These are phyloP conservation scores for Leuciscus idus DNA, from an alignment of 2,113 vertebrate genomes.

Conservation along the genomic window DNA sequence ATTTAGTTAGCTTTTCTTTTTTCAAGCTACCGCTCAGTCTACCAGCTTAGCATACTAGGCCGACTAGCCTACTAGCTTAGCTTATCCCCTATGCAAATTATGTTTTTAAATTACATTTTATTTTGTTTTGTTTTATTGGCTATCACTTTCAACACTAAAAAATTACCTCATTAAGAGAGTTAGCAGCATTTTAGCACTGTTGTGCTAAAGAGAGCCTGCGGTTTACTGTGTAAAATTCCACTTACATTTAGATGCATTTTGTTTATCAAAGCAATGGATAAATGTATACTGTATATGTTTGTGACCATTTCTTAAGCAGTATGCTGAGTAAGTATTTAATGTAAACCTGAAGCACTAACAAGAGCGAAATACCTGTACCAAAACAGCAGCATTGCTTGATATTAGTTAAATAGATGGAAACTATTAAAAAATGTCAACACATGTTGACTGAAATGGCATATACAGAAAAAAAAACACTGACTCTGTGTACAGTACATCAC, in stretches of 20 bases:
- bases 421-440: not conserved
- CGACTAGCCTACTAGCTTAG: not conserved
- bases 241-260: not conserved
- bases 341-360: not conserved
- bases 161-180: not conserved
- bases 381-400: not conserved
- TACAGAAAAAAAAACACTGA: not conserved
- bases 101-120: not conserved
- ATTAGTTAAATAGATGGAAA: not conserved
- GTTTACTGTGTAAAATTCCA: not conserved
- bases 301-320: not conserved
- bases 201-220: not conserved
- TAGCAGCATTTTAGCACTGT: not conserved
- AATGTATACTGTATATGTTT: not conserved
- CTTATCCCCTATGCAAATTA: not conserved
- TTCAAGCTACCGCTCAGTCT: not conserved
- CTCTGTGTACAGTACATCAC: not conserved
- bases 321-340: not conserved
- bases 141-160: not conserved
- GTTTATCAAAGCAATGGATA: not conserved
- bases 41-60: not conserved
- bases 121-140: not conserved
- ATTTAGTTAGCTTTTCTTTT: not conserved
- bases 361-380: not conserved
- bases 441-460: not conserved